Base-by-base conservation (phyloP, 2,113 vertebrate species). In the Solea senegalensis region DNA sequence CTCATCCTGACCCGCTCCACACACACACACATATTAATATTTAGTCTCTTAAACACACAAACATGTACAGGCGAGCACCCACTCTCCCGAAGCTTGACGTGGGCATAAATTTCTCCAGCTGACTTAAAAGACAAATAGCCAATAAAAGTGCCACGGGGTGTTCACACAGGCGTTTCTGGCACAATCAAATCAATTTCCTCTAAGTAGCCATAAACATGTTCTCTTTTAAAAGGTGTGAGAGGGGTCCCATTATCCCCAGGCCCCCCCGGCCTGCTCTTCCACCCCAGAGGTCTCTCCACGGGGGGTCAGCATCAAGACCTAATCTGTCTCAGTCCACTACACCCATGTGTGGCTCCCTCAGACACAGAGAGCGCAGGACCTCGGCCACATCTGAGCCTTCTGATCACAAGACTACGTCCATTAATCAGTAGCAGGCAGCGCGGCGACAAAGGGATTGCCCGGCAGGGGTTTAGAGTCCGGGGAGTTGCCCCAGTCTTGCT, bases 181-280 rank as follows among this genome's bases (percentile, higher is more conserved):
- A 93, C 96, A 96, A 96, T 97, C 96, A 97, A 96, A 98, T 98
- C 96, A 96, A 97, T 98, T 97, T 96, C 94, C 94, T 95, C 93
- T 97, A 97, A 98, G 96, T 96, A 97, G 95, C 94, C 96, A 97
- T 98, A 97, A 98, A 98, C 95, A 96, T 97, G 96, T 96, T 97
- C 95, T 94, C 95, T 95, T 96, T 96, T 95, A 96, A 96, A 96
- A 95, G 94, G 94, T 94, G 92, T 92, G 93, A 91, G 92, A 92
- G 81, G 90, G 93, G 92, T 70, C 94, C 93, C 94, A 96, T 96
- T 96, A 96, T 94, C 92, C 87, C 84, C 65, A 74, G 89, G 89
- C 80, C 88, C 92, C 21, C 92, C 86, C 92, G 78, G 83, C 73
- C 81, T 90, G 91, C 90, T 91, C 92, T 94, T 92, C 92, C 94